phyloP scores from a whole-genome alignment of 2,888 invertebrate species.

The Galerucella calmariensis region DNA sequence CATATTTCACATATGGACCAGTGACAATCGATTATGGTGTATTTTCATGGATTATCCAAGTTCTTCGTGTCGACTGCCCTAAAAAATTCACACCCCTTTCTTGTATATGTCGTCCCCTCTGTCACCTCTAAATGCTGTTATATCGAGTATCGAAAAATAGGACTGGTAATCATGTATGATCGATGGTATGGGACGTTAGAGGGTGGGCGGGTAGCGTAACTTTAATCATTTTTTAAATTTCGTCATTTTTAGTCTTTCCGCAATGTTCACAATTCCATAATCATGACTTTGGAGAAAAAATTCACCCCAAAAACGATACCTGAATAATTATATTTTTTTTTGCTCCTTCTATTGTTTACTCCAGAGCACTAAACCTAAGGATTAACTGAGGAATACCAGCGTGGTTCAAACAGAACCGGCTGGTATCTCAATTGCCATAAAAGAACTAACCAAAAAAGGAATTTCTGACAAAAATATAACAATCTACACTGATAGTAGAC shows the following conservation, averaged over 20 bases:
- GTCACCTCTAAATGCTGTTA: constrained; percentile 50
- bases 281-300: too few species aligned
- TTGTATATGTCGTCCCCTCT: constrained; percentile 45
- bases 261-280: too few species aligned
- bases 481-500: too few species aligned
- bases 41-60: constrained; percentile 55
- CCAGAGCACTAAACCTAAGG: too few species aligned
- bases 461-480: too few species aligned
- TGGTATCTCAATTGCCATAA: too few species aligned
- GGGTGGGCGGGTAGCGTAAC: constrained; percentile 16
- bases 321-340: too few species aligned
- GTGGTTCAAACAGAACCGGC: too few species aligned
- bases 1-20: constrained; percentile 46
- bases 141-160: constrained; percentile 49
- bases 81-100: constrained; percentile 50
- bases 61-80: constrained; percentile 48
- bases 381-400: too few species aligned
- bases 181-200: constrained; percentile 42
- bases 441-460: too few species aligned
- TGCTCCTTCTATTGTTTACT: too few species aligned
- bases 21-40: constrained; percentile 51
- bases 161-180: constrained; percentile 49
- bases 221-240: constrained; percentile 5
- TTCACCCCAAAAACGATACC: too few species aligned
- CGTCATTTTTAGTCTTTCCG: background rate